Evolutionary conservation across 2,113 vertebrate species (phyloP).

Genomic region (Sebastes schlegelii): DNA sequence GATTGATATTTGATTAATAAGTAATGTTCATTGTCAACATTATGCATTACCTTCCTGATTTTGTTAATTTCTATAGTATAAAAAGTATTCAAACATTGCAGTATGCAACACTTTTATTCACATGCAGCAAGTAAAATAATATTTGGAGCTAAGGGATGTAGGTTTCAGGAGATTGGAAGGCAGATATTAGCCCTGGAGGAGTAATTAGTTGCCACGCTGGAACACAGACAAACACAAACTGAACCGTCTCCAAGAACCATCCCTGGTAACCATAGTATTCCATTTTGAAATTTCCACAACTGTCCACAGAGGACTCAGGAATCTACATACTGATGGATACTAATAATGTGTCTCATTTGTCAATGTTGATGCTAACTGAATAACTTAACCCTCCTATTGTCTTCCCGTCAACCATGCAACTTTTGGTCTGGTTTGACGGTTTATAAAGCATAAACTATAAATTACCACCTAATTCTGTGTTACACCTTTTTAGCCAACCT

Average conservation of each 20-base stretch:
- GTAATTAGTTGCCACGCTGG: constrained; percentile 38
- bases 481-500: no score
- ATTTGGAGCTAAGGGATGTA: background rate
- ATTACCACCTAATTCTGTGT: no score
- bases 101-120: background rate
- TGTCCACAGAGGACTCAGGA: background rate
- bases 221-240: constrained; percentile 38
- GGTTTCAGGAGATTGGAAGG: constrained; percentile 11
- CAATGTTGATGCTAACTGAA: background rate
- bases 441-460: no score
- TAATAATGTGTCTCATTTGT: background rate
- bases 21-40: background rate
- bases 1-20: no score
- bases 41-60: no score
- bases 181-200: constrained; percentile 24
- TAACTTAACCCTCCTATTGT: background rate
- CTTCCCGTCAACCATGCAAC: no score
- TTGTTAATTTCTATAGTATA: background rate
- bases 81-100: background rate
- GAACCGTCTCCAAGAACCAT: background rate
- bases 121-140: background rate
- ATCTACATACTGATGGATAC: background rate
- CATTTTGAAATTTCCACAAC: constrained; percentile 12
- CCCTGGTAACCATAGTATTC: constrained; percentile 7
- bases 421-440: no score